These are phyloP conservation scores for Staurois parvus DNA, from an alignment of 2,797 vertebrate genomes.

Conservation along the genomic window DNA sequence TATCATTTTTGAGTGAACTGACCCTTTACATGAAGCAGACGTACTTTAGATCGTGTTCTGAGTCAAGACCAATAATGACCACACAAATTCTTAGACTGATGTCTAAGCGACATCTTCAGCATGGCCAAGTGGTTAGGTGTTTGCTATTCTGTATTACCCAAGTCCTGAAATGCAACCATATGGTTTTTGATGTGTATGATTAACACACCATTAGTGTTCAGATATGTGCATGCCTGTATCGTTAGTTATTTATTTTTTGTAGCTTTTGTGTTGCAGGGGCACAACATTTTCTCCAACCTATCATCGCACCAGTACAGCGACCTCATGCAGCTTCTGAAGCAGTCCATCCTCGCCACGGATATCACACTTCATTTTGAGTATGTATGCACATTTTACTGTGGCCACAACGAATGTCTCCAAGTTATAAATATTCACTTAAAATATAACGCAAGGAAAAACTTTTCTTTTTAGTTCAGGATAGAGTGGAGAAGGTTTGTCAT, in stretches of 20 bases:
- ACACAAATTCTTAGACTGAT: neutral
- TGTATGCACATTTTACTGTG: conserved; percentile 76
- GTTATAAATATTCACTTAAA: neutral
- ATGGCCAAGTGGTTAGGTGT: neutral
- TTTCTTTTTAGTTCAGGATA: too few species aligned
- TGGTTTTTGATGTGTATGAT: neutral
- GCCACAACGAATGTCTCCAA: neutral
- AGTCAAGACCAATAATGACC: neutral
- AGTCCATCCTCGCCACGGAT: conserved; percentile 97
- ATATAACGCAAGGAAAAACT: too few species aligned
- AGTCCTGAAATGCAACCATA: neutral
- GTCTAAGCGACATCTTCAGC: neutral
- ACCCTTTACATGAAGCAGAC: too few species aligned
- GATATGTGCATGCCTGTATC: conserved; percentile 15
- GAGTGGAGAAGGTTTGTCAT: too few species aligned
- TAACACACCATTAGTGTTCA: neutral
- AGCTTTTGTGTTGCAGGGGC: conserved; percentile 86
- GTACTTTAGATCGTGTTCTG: too few species aligned
- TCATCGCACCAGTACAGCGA: conserved; percentile 96
- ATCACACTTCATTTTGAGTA: conserved; percentile 99
- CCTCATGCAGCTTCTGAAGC: conserved; percentile 98
- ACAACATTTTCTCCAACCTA: conserved; percentile 99
- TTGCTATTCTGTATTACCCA: neutral
- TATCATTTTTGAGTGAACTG: too few species aligned
- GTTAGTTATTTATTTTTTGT: conserved; percentile 59